A percentile compares a stretch with the other conserved stretches of the same genome.
Evolutionary conservation across 30 jellyfish, hydroid and myxozoan genomes (phyloP).

Genomic region (Aurelia sp.): DNA sequence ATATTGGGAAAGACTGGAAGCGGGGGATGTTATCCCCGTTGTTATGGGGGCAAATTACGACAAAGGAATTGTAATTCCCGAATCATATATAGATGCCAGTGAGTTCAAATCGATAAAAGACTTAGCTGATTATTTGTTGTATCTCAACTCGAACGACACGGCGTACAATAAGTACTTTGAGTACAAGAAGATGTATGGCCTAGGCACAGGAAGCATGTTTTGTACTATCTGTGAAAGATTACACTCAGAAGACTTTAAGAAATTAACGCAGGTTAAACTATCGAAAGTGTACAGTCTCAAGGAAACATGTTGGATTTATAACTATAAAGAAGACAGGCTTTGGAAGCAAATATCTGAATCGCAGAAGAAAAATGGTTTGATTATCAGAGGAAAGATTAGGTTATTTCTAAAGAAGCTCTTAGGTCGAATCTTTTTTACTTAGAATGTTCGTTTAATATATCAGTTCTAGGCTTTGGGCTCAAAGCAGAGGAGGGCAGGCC

Average conservation of each 20-base stretch:
- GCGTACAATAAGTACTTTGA: conserved; percentile 83
- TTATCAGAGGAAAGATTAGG: too few relatives aligned
- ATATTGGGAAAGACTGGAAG: conserved; percentile 69
- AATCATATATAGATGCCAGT: conserved; percentile 81
- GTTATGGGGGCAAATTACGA: conserved; percentile 93
- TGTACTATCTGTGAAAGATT: conserved; percentile 40
- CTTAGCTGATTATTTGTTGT: conserved; percentile 81
- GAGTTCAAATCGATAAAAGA: conserved; percentile 77
- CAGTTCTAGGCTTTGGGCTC: too few relatives aligned
- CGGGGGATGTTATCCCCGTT: conserved; percentile 75
- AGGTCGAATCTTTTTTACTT: too few relatives aligned
- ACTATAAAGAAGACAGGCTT: conserved; percentile 1
- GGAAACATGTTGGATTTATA: conserved; percentile 15
- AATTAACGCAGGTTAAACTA: neutral
- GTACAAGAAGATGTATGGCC: conserved; percentile 60
- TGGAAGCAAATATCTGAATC: conserved; percentile 35
- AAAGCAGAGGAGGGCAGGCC: too few relatives aligned
- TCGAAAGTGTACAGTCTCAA: conserved; percentile 22
- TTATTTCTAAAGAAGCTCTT: too few relatives aligned
- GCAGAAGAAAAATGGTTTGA: neutral
- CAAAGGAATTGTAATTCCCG: conserved; percentile 71
- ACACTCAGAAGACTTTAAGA: conserved; percentile 1
- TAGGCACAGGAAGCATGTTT: conserved; percentile 1
- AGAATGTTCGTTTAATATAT: too few relatives aligned
- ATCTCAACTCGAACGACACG: conserved; percentile 71